Evolutionary conservation across 2,113 vertebrate genomes (phyloP).

Genomic region (Blennius ocellaris): DNA sequence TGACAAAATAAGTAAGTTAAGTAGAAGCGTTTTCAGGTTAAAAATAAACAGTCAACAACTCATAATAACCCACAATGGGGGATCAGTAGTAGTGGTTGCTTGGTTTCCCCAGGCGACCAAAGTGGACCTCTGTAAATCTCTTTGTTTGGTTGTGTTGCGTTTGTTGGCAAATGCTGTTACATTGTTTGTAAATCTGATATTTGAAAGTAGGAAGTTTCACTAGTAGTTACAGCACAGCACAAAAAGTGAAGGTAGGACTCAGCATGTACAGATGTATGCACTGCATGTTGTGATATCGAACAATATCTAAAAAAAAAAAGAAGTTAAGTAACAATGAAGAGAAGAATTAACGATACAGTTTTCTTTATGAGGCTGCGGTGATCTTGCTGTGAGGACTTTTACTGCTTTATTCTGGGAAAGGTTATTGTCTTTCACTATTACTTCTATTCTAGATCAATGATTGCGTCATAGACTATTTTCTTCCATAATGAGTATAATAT

Average conservation of each 20-base stretch:
- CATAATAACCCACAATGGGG: neutral
- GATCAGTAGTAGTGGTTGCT: conserved; percentile 2
- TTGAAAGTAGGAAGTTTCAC: neutral
- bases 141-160: neutral
- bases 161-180: neutral
- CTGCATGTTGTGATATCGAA: neutral
- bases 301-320: neutral
- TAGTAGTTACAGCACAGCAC: neutral
- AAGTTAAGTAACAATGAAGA: neutral
- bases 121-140: neutral
- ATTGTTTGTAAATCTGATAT: conserved; percentile 3
- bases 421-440: conserved; percentile 4
- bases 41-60: neutral
- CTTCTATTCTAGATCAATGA: neutral
- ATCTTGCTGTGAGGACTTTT: neutral
- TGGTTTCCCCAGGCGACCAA: neutral
- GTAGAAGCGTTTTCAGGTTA: neutral
- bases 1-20: neutral
- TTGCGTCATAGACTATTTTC: neutral
- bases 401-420: neutral
- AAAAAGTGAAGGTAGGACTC: too few relatives aligned
- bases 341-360: neutral
- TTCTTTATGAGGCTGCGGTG: neutral
- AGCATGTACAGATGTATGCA: too few relatives aligned
- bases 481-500: neutral